A percentile compares a stretch with the other conserved stretches of the same genome.
Conservation (phyloP, 2,113 vertebrate species). For the Cynopterus brachyotis region DNA sequence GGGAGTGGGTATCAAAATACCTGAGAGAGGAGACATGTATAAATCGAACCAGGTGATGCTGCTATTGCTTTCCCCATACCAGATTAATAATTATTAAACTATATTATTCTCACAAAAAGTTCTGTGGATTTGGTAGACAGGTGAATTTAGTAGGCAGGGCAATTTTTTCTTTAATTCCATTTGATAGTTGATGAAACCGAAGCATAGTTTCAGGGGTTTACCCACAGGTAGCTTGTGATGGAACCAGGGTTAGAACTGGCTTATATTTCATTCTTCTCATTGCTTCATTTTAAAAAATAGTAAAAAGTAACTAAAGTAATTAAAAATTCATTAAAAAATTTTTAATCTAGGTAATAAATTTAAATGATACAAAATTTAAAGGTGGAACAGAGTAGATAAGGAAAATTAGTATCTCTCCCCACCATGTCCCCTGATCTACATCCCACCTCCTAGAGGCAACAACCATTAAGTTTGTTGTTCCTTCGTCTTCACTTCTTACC, state of each 20-base stretch:
- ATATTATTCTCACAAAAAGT: neutral
- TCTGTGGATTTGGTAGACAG: neutral
- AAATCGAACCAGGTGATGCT: neutral
- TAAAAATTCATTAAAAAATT: no score
- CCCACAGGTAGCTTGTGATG: neutral
- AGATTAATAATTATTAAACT: neutral
- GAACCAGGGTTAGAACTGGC: neutral
- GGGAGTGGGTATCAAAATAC: neutral
- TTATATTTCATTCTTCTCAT: neutral
- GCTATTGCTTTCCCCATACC: neutral
- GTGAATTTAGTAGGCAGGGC: neutral
- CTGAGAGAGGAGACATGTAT: neutral
- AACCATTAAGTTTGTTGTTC: neutral
- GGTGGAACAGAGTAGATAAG: neutral
- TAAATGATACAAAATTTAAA: neutral
- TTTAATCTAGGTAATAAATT: neutral
- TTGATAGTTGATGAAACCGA: neutral
- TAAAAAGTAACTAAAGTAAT: no score
- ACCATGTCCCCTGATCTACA: neutral
- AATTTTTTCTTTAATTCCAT: neutral
- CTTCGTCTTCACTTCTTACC: neutral
- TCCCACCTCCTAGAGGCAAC: neutral
- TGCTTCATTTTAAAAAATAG: neutral
- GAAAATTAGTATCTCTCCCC: neutral
- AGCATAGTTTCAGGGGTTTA: neutral